These are phyloP conservation scores for Sebastes reedi DNA, from an alignment of 2,797 vertebrate genomes.

Conservation along the genomic window DNA sequence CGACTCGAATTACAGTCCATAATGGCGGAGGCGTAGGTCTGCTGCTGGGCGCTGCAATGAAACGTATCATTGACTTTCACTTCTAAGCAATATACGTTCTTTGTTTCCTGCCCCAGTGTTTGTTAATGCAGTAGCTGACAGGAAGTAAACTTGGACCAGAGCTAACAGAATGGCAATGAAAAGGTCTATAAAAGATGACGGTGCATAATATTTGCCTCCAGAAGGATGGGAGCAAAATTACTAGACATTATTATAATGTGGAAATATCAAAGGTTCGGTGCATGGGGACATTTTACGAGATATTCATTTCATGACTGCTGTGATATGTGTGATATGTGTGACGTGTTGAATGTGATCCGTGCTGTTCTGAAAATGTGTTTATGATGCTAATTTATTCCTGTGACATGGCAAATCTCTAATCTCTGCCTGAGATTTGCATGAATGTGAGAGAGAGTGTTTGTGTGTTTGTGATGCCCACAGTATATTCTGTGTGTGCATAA, in stretches of 20 bases:
- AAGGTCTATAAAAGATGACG: neutral
- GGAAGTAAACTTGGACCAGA: no score
- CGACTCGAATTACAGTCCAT: no score
- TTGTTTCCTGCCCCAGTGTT: no score
- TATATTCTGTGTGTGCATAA: conserved; percentile 4
- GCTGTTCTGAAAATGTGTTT: conserved; percentile 17
- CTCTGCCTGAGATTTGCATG: neutral
- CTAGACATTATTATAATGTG: neutral
- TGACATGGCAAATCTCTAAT: conserved; percentile 12
- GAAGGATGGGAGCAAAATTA: neutral
- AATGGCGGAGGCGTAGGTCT: no score
- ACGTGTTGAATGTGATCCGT: neutral
- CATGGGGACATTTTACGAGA: conserved; percentile 41
- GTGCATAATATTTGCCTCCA: neutral
- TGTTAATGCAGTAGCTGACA: no score
- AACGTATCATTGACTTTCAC: no score
- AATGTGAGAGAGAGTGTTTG: neutral
- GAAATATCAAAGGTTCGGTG: neutral
- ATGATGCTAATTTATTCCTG: conserved; percentile 44
- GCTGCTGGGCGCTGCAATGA: no score
- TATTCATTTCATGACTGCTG: conserved; percentile 22
- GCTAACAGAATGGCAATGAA: no score
- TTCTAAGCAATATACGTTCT: no score
- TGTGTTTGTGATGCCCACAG: neutral
- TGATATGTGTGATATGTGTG: conserved; percentile 28